Evolutionary conservation across 2,888 invertebrate species (phyloP).

Genomic region (Ceratothoa steindachneri): DNA sequence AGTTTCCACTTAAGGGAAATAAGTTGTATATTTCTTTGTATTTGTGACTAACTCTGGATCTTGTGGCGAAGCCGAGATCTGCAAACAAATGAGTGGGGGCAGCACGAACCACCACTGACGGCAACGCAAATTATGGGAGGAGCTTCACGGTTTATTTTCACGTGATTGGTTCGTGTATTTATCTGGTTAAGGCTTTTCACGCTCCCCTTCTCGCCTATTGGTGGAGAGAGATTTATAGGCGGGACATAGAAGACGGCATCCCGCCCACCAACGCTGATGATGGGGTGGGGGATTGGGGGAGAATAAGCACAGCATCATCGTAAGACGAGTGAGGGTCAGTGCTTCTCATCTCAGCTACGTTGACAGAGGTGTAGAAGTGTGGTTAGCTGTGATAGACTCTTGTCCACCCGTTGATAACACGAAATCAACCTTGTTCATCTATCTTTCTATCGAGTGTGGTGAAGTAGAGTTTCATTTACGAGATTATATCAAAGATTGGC

Average conservation of each 20-base stretch:
- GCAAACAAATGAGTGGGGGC: constrained; percentile 10
- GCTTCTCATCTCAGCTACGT: constrained; percentile 8
- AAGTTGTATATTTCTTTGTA: constrained; percentile 3
- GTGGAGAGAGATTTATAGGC: background rate
- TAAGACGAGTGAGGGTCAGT: background rate
- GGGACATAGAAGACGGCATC: background rate
- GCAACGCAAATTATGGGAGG: background rate
- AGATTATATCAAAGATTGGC: background rate
- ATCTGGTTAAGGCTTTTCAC: constrained; percentile 1
- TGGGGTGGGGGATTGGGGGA: background rate
- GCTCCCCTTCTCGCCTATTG: background rate
- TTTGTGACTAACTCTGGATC: background rate
- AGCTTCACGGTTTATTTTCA: constrained; percentile 1
- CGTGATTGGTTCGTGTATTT: background rate
- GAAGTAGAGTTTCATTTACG: background rate
- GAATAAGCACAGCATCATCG: constrained; percentile 1
- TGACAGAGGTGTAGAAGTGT: background rate
- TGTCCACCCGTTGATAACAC: background rate
- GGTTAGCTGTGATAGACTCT: constrained; percentile 10
- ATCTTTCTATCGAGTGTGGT: background rate
- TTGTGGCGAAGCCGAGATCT: background rate
- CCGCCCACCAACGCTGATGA: background rate
- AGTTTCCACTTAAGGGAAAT: background rate
- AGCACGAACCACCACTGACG: constrained; percentile 1
- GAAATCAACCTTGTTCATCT: background rate